phyloP scores from a whole-genome alignment of 2,113 vertebrate species.

The Alexandromys fortis region DNA sequence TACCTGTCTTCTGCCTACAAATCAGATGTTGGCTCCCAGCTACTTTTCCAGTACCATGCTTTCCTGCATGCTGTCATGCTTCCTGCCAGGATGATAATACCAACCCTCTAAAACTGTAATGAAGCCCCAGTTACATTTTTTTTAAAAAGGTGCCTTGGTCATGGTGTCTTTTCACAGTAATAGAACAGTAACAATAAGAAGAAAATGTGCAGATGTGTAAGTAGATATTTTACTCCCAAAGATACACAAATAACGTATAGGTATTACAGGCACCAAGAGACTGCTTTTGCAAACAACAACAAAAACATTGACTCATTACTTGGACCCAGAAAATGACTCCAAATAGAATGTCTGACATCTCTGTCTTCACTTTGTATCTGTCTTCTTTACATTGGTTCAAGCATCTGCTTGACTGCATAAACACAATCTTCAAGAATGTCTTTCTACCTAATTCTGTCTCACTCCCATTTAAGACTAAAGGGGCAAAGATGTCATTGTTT shows the following conservation, averaged over 20 bases:
- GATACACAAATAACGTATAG: background rate
- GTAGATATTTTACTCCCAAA: constrained; percentile 3
- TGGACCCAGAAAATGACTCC: background rate
- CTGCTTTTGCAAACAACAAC: background rate
- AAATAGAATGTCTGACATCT: background rate
- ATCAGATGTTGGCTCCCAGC: background rate
- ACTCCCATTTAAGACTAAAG: background rate
- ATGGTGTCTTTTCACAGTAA: background rate
- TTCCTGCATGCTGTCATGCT: background rate
- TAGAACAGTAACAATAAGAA: background rate
- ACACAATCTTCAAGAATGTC: background rate
- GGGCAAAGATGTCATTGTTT: background rate
- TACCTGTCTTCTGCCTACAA: background rate
- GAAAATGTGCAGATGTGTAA: constrained; percentile 21
- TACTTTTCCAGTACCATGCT: background rate
- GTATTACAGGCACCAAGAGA: background rate
- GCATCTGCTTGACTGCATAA: background rate
- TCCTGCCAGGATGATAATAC: background rate
- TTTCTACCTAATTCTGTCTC: background rate
- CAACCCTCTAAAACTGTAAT: background rate
- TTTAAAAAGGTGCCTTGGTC: background rate
- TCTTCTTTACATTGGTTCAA: background rate
- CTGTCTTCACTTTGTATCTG: background rate
- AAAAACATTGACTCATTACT: background rate
- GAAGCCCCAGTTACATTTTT: background rate